Evolutionary conservation across 1,140 invertebrate genomes (phyloP).

Genomic region (Micrasema minimum): DNA sequence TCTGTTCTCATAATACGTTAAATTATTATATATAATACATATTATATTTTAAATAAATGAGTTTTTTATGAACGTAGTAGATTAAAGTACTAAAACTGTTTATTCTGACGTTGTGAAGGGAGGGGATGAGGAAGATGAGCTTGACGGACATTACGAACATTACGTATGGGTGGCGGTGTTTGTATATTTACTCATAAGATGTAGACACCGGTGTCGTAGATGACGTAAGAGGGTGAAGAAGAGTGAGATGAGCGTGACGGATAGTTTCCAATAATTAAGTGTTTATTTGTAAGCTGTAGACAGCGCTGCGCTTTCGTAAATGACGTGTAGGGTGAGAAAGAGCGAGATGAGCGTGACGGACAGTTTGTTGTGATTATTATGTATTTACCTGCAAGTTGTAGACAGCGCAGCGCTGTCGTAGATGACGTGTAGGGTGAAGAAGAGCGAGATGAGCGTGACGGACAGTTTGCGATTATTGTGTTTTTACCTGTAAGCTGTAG

Average conservation of each 20-base stretch:
- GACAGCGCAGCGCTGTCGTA: constrained; percentile 81
- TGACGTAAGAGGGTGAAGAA: too few relatives aligned
- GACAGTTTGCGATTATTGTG: neutral
- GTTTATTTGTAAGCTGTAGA: constrained; percentile 78
- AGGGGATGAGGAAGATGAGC: too few relatives aligned
- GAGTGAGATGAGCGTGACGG: neutral
- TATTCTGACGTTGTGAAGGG: too few relatives aligned
- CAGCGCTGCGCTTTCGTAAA: too few relatives aligned
- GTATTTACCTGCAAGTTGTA: constrained; percentile 77
- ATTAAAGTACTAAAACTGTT: too few relatives aligned
- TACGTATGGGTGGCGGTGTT: neutral
- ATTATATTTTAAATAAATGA: too few relatives aligned
- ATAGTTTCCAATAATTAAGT: neutral
- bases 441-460: neutral
- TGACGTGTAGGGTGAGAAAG: too few relatives aligned
- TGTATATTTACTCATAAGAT: constrained; percentile 75
- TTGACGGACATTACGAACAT: neutral
- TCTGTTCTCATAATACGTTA: too few relatives aligned
- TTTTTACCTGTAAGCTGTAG: constrained; percentile 76
- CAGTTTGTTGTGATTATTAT: neutral
- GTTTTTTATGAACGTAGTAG: too few relatives aligned
- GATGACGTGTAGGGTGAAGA: too few relatives aligned
- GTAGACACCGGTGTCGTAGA: constrained; percentile 82
- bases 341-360: neutral
- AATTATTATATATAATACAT: too few relatives aligned